Evolutionary conservation across 2,797 vertebrate genomes (phyloP).

Genomic region (Sus cebifrons): DNA sequence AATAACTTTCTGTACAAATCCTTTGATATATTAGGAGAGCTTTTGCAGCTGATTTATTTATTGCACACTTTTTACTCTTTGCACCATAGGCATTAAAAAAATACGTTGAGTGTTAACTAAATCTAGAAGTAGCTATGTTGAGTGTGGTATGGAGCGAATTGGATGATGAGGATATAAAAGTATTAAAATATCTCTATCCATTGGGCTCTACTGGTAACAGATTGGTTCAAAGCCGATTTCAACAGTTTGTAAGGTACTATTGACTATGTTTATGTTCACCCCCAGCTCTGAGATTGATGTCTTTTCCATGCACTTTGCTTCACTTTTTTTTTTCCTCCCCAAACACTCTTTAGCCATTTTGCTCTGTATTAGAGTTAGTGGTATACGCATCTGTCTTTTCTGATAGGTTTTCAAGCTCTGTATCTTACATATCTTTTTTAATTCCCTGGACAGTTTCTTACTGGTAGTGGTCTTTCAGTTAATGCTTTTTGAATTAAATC

Average conservation of each 20-base stretch:
- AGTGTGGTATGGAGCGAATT: neutral
- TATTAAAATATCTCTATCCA: conserved; percentile 31
- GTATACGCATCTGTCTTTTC: conserved; percentile 9
- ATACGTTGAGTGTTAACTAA: conserved; percentile 21
- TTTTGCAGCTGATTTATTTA: conserved; percentile 52
- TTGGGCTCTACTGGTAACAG: neutral
- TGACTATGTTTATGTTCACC: neutral
- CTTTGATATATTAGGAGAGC: conserved; percentile 38
- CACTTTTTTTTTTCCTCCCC: neutral
- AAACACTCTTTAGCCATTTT: conserved; percentile 5
- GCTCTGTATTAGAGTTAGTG: neutral
- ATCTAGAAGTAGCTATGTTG: conserved; percentile 18
- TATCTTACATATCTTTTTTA: neutral
- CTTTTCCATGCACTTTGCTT: neutral
- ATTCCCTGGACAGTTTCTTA: neutral
- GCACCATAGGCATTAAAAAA: neutral
- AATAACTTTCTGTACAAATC: conserved; percentile 72
- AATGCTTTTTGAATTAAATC: conserved; percentile 50
- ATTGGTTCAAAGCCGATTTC: conserved; percentile 45
- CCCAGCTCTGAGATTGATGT: conserved; percentile 23
- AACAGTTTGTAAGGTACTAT: neutral
- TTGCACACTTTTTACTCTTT: conserved; percentile 39
- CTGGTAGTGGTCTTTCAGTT: conserved; percentile 18
- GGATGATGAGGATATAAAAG: neutral
- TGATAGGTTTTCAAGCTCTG: conserved; percentile 37